phyloP scores from a whole-genome alignment of 2,113 vertebrate species.

The Natator depressus region DNA sequence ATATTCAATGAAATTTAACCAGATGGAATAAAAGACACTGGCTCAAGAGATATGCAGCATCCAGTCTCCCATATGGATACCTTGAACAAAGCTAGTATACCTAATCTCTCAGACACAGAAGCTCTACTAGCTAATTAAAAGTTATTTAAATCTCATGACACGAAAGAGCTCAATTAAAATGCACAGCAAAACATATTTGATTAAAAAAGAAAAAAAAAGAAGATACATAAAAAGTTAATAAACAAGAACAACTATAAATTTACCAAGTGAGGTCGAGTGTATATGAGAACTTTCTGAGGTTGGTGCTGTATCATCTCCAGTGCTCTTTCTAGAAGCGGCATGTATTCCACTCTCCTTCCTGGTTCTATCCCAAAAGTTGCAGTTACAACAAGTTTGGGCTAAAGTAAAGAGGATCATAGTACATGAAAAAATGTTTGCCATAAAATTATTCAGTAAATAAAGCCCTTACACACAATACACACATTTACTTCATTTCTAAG shows the following conservation, averaged over 20 bases:
- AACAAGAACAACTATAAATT: constrained; percentile 25
- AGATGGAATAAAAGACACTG: neutral
- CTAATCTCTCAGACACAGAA: neutral
- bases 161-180: neutral
- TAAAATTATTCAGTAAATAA: neutral
- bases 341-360: constrained; percentile 88
- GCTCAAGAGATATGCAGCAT: neutral
- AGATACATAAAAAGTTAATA: neutral
- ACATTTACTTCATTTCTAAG: neutral
- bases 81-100: neutral
- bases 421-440: neutral
- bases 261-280: constrained; percentile 91
- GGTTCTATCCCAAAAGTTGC: constrained; percentile 96
- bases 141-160: neutral
- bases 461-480: neutral
- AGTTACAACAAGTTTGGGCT: constrained; percentile 94
- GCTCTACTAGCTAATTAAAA: neutral
- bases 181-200: neutral
- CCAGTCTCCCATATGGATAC: neutral
- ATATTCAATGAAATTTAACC: neutral
- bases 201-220: neutral
- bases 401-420: constrained; percentile 26
- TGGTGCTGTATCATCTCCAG: constrained; percentile 84
- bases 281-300: constrained; percentile 91
- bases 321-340: constrained; percentile 91